Percentiles rank a stretch among this genome's conserved stretches.
These are phyloP conservation scores for Xenentodon cancila DNA, from an alignment of 2,797 vertebrate species.

Conservation along the genomic window DNA sequence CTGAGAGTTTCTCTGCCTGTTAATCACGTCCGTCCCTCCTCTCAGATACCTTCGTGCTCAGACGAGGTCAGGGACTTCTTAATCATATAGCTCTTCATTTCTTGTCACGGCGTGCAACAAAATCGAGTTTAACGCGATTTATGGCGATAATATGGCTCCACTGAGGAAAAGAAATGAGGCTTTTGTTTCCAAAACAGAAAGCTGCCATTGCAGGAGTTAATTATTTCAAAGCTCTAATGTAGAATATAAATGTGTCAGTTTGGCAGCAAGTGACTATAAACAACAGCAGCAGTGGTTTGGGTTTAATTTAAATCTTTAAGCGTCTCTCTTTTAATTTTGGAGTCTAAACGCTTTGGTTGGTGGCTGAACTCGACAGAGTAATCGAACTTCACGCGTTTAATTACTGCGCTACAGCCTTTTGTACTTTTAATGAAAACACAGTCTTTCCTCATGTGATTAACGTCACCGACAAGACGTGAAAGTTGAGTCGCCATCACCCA, in stretches of 20 bases:
- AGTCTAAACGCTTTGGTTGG: too few relatives aligned
- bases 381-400: not conserved
- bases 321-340: not conserved
- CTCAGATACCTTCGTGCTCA: constrained; percentile 26
- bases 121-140: not conserved
- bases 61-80: constrained; percentile 29
- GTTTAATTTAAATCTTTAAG: constrained; percentile 1
- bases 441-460: constrained; percentile 37
- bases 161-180: constrained; percentile 1
- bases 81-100: constrained; percentile 20
- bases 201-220: constrained; percentile 3
- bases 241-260: constrained; percentile 18
- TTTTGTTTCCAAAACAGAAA: constrained; percentile 35
- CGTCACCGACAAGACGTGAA: constrained; percentile 11
- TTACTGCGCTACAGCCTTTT: not conserved
- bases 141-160: constrained; percentile 15
- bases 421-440: not conserved
- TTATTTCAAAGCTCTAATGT: constrained; percentile 27
- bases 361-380: not conserved
- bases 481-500: constrained; percentile 1
- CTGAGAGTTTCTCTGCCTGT: constrained; percentile 55
- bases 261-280: constrained; percentile 21
- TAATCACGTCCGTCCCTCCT: constrained; percentile 49
- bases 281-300: not conserved
- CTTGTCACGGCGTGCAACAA: constrained; percentile 5